Base-by-base conservation (phyloP, 2,888 invertebrate species). In the Epicampocera succincta region DNA sequence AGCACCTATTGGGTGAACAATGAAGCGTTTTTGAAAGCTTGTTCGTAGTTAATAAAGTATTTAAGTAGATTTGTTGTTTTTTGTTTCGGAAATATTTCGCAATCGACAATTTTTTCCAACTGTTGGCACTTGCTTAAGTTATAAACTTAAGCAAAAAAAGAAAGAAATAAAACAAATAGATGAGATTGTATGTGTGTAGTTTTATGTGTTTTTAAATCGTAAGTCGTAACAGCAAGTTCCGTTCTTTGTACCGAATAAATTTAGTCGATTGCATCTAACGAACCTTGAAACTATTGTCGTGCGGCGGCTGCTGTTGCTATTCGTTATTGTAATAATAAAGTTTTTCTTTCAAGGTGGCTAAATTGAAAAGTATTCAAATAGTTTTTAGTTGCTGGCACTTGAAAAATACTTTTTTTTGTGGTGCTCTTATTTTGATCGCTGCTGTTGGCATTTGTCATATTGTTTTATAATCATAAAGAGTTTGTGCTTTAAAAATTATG, bases 281-380 rank as follows among this genome's bases (percentile, higher is more conserved):
- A 89, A 89, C 89, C 89, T 89, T 89, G 89, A 89, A 89, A 89
- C 88, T 85, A 89, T 87, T 90, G 90, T 89, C 89, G 87, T 89
- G 65, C 17, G 33, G 33, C 33, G 3, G 33, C 33, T 33, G 33
- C 33, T 33, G 33, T 33, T 77, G 63, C 48, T 61, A 19, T 75
- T 74, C 58, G 63, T 60, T 65, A 61, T 61, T 68, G 46, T 50
- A n/a, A 63, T 17, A 58, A 21, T 33, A 38, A 15, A 38, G 48
- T 44, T 54, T 73, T 58, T 65, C 56, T 58, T 50, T 48, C 9
- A 19, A n/a, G 5, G 71, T 58, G 50, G 65, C 6, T 33, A n/a
- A 40, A 3, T 72, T 68, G n/a, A 46, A 15, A 60, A 73, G 8
- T 63, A 13, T 17, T 12, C 8, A 0, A 29, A 54, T 5, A 3